phyloP scores from a whole-genome alignment of 2,797 vertebrate genomes.

The Rachycentron canadum region DNA sequence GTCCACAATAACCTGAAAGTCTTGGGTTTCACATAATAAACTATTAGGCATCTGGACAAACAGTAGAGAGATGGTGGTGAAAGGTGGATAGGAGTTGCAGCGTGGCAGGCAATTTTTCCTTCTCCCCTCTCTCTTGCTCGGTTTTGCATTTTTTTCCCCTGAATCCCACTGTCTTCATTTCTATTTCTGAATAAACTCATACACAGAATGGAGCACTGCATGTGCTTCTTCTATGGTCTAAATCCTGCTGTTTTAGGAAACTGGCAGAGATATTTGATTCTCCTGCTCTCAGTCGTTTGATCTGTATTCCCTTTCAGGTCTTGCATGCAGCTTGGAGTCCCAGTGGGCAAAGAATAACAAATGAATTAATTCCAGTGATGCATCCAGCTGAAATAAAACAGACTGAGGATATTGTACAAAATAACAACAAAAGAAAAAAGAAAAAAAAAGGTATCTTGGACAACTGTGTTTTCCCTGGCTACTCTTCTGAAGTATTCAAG shows the following conservation, averaged over 20 bases:
- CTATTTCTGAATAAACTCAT: constrained; percentile 19
- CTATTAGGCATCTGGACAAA: constrained; percentile 79
- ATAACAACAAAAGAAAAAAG: constrained; percentile 29
- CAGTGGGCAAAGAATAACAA: constrained; percentile 60
- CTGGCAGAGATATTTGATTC: constrained; percentile 62
- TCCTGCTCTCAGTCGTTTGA: constrained; percentile 51
- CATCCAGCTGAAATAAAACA: constrained; percentile 62
- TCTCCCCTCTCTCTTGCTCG: neutral
- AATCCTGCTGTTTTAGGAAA: constrained; percentile 66
- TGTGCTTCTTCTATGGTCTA: constrained; percentile 27
- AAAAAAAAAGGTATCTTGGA: constrained; percentile 2
- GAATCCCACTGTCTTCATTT: constrained; percentile 10
- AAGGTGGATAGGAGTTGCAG: constrained; percentile 44
- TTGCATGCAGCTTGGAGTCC: constrained; percentile 31
- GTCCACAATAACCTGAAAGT: constrained; percentile 45
- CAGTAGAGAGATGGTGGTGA: constrained; percentile 65
- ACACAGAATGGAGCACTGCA: constrained; percentile 7
- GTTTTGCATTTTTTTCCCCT: constrained; percentile 16
- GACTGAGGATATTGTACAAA: constrained; percentile 29
- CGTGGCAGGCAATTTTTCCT: constrained; percentile 38
- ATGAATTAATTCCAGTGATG: constrained; percentile 59
- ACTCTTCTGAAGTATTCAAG: constrained; percentile 2
- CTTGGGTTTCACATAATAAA: constrained; percentile 73
- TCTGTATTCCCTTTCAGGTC: constrained; percentile 53
- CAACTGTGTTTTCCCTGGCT: constrained; percentile 20